These are phyloP conservation scores for Mesitornis unicolor DNA, from an alignment of 2,113 vertebrate species.

Conservation along the genomic window DNA sequence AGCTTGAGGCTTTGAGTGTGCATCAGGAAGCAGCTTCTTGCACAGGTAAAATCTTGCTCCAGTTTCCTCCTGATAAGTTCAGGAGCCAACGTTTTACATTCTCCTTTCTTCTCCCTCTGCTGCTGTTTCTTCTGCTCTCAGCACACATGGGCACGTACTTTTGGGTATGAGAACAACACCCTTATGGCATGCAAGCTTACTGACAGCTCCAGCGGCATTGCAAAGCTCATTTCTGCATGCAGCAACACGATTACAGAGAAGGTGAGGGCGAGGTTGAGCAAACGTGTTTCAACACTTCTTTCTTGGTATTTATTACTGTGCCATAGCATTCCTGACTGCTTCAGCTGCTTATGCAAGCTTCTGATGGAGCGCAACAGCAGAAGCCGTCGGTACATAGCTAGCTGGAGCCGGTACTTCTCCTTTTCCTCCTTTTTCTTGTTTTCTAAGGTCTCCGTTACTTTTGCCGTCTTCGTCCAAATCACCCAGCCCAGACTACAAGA, in stretches of 20 bases:
- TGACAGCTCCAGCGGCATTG: not conserved
- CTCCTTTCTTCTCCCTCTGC: not conserved
- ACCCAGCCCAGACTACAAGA: not conserved
- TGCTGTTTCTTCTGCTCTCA: not conserved
- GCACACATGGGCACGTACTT: accelerated
- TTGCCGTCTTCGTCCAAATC: not conserved
- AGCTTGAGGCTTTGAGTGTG: not conserved
- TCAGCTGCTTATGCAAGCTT: constrained; percentile 47
- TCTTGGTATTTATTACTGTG: not conserved
- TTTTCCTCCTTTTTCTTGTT: constrained; percentile 37
- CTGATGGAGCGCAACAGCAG: constrained; percentile 38
- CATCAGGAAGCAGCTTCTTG: not conserved
- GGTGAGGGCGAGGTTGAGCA: constrained; percentile 4
- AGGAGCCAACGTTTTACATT: not conserved
- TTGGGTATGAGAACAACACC: not conserved
- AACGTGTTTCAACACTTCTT: constrained; percentile 43
- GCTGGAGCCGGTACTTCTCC: constrained; percentile 25
- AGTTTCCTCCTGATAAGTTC: not conserved
- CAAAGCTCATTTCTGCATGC: constrained; percentile 18
- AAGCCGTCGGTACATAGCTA: constrained; percentile 28
- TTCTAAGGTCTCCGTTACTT: not conserved
- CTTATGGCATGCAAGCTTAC: not conserved
- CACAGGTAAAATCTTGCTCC: not conserved
- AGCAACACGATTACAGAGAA: not conserved
- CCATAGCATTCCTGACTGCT: constrained; percentile 43